Conservation (phyloP, 2,113 vertebrate genomes). For the Microtus oregoni region DNA sequence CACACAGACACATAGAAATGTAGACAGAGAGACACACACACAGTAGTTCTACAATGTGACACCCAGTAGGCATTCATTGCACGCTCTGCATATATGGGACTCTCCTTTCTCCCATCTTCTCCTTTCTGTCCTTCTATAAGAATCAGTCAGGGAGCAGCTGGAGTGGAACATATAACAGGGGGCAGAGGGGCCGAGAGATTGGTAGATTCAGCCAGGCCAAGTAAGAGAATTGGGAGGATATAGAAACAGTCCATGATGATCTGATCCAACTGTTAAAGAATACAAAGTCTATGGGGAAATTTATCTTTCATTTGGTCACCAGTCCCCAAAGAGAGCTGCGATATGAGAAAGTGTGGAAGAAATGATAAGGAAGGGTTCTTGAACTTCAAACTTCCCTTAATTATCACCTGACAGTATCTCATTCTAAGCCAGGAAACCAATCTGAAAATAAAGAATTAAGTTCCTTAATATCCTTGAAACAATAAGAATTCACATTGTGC, state of each 20-base stretch:
- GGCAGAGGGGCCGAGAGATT: not conserved
- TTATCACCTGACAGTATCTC: not conserved
- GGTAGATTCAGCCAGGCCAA: not conserved
- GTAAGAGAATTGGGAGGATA: not conserved
- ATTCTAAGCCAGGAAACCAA: not conserved
- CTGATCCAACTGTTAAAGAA: not conserved
- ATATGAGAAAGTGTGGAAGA: not conserved
- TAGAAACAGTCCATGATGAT: not conserved
- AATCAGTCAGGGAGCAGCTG: not conserved
- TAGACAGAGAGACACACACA: not conserved
- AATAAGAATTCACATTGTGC: not conserved
- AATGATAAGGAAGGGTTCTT: not conserved
- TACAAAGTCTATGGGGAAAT: not conserved
- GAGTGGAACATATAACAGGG: not conserved
- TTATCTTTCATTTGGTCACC: not conserved
- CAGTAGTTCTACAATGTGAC: not conserved
- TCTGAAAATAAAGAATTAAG: not conserved
- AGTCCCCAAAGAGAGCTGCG: not conserved
- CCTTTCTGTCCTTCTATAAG: not conserved
- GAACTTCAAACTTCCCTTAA: not conserved
- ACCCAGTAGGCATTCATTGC: not conserved
- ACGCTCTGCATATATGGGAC: not conserved
- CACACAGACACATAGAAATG: not conserved
- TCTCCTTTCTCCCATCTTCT: not conserved
- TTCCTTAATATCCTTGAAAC: conserved; percentile 7